A percentile compares a stretch with the other conserved stretches of the same genome.
phyloP scores from a whole-genome alignment of 1,140 invertebrate species.

The Cepaea nemoralis region DNA sequence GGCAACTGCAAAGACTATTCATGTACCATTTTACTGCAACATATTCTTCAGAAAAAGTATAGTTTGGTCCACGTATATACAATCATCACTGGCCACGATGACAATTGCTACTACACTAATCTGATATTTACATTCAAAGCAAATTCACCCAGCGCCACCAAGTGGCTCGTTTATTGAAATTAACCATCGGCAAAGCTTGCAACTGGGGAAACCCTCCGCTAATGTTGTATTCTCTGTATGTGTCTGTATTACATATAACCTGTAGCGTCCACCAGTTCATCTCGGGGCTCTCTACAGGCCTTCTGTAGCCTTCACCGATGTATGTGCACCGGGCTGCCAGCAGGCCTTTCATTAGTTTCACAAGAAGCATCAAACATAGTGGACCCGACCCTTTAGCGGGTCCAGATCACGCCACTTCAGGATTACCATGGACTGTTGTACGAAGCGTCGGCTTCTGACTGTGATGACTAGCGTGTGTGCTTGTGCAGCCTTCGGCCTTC shows the following conservation, averaged over 20 bases:
- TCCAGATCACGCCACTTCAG: slow-evolving; percentile 6
- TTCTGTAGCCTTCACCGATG: neutral
- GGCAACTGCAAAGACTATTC: too few species aligned
- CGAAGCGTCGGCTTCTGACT: slow-evolving; percentile 66
- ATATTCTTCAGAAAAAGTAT: too few species aligned
- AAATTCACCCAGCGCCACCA: too few species aligned
- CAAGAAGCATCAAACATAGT: neutral
- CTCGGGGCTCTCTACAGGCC: neutral
- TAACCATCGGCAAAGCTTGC: too few species aligned
- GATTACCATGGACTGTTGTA: slow-evolving; percentile 69
- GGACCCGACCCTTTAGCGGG: slow-evolving; percentile 15
- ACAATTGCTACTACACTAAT: too few species aligned
- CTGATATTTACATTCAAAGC: too few species aligned
- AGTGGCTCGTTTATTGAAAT: too few species aligned
- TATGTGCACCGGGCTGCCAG: neutral
- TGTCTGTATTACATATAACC: too few species aligned
- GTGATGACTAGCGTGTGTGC: slow-evolving; percentile 70
- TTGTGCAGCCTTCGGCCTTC: slow-evolving; percentile 69
- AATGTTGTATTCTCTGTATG: neutral
- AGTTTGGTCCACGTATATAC: too few species aligned
- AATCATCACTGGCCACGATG: too few species aligned
- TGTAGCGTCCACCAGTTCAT: neutral
- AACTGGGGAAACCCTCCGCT: too few species aligned
- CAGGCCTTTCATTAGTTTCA: neutral
- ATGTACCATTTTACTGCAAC: too few species aligned